Evolutionary conservation across 2,113 vertebrate species (phyloP), one percentile per base, ranked within the genome.

Genomic region (Motacilla tschutschensis): DNA sequence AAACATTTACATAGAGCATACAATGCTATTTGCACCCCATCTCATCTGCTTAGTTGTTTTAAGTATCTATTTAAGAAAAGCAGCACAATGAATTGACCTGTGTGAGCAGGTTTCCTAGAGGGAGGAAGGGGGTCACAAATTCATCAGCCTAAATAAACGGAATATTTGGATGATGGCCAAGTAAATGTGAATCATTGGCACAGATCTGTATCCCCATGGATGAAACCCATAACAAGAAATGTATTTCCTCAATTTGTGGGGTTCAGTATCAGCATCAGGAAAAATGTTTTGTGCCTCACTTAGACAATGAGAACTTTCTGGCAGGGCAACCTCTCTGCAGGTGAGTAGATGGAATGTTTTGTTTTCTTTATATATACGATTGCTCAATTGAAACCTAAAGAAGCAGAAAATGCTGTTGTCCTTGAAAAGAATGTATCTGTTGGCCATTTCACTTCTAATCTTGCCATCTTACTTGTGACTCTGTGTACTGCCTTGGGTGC

Each of bases 81-180:
- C 16, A 48, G 36, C 35, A 9, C 24, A 51, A 31, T 25, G 8
- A 79, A 24, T 53, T 82, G 64, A 86, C 71, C 67, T 77, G 4
- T 71, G 13, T 79, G 75, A 83, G 70, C 79, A 63, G 35, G 63
- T 72, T 92, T 94, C 55, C 63, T 72, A 51, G 75, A 60, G 67
- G 53, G 44, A 63, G 13, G 69, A 76, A 75, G 51, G 80, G 80
- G 78, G 63, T 65, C 67, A 55, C 35, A 55, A 70, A 92, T 75
- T 79, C 20, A 57, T 91, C 64, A 60, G 36, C 41, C 13, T 64
- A 83, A 85, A 80, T 66, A 65, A 69, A 26, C 9, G 3, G 40
- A 91, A 17, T 88, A 63, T 82, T 87, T 94, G 84, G n/a, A 43
- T 67, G 53, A 74, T 92, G 79, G 33, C 84, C 67, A 79, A 64